Percentiles rank a stretch among this genome's conserved stretches.
These are phyloP conservation scores for Archilochus colubris DNA, from an alignment of 2,113 vertebrate species.

Conservation along the genomic window DNA sequence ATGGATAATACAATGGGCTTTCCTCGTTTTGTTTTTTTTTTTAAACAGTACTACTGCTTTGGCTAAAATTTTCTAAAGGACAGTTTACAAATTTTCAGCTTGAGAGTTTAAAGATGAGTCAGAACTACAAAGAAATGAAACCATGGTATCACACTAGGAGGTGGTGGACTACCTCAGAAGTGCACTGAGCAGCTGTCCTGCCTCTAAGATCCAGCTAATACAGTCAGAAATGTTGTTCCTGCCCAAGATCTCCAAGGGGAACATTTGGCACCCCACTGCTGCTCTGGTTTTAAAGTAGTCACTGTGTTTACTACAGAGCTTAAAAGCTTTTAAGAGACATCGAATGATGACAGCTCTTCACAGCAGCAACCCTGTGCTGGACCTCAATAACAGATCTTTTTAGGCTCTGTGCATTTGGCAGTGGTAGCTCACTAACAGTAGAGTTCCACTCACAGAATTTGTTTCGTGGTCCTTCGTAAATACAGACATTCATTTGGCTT, in stretches of 20 bases:
- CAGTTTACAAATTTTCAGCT: neutral
- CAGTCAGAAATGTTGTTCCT: neutral
- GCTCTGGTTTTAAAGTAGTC: slow-evolving; percentile 6
- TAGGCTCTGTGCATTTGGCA: neutral
- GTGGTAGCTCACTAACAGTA: neutral
- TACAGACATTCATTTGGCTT: slow-evolving; percentile 25
- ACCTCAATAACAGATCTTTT: slow-evolving; percentile 7
- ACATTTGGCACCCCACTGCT: neutral
- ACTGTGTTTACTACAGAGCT: slow-evolving; percentile 19
- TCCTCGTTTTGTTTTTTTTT: neutral
- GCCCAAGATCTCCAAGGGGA: neutral
- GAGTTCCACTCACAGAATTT: neutral
- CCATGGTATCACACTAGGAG: neutral
- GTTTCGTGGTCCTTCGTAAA: slow-evolving; percentile 32
- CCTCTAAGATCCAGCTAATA: neutral
- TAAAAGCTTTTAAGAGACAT: slow-evolving; percentile 15
- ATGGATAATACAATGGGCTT: neutral
- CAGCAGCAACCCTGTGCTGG: slow-evolving; percentile 1
- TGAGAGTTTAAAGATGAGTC: neutral
- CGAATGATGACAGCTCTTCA: slow-evolving; percentile 30
- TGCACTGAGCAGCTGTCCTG: neutral
- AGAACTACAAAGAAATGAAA: neutral
- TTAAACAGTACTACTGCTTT: fast-evolving
- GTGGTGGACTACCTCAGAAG: neutral
- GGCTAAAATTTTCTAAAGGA: neutral